These are phyloP conservation scores for Eulemur macaco DNA, from an alignment of 2,113 vertebrate genomes.

Conservation along the genomic window DNA sequence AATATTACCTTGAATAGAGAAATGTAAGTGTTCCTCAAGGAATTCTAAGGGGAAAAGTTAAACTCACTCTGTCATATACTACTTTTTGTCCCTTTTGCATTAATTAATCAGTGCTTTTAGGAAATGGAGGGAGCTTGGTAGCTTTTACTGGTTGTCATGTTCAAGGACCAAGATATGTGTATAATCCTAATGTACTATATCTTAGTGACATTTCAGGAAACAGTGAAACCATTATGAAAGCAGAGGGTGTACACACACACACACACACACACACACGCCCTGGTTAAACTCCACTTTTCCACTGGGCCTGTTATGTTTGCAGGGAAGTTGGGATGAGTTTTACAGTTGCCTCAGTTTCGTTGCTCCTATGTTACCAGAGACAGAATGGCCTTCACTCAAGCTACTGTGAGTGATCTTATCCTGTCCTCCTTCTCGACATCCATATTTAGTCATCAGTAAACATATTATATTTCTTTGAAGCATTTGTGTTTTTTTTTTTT, in stretches of 20 bases:
- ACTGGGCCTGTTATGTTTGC: neutral
- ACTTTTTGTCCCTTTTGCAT: neutral
- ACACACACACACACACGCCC: too few relatives aligned
- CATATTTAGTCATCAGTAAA: neutral
- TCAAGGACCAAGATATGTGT: neutral
- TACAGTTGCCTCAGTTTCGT: neutral
- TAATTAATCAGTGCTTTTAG: neutral
- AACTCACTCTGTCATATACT: neutral
- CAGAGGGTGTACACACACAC: neutral
- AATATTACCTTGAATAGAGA: neutral
- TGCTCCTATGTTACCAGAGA: neutral
- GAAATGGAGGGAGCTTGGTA: neutral
- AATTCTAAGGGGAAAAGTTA: neutral
- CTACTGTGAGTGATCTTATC: neutral
- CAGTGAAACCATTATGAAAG: neutral
- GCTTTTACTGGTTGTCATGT: neutral
- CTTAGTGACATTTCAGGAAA: constrained; percentile 19
- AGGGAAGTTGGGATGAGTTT: neutral
- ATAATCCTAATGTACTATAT: neutral
- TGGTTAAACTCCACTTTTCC: neutral
- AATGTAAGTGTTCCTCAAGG: neutral
- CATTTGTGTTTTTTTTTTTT: neutral
- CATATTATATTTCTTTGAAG: neutral
- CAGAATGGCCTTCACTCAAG: neutral
- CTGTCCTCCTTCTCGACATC: neutral